Evolutionary conservation across 2,113 vertebrate genomes (phyloP).

Genomic region (Carassius gibelio): DNA sequence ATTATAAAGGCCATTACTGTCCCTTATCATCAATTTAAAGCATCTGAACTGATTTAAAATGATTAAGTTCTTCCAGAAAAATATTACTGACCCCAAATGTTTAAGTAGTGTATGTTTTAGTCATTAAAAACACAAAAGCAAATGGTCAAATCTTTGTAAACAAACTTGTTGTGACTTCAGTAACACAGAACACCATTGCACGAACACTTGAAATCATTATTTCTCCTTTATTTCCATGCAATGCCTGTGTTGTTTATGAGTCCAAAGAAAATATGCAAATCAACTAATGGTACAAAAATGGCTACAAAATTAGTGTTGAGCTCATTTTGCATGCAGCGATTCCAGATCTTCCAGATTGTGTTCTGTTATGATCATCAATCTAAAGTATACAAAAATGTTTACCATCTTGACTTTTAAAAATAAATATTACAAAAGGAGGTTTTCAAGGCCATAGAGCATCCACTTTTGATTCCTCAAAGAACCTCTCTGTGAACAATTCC

Average conservation of each 20-base stretch:
- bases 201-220: no score
- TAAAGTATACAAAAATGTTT: not conserved
- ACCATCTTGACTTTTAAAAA: not conserved
- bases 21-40: no score
- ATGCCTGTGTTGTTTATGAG: not conserved
- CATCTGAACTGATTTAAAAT: no score
- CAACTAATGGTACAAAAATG: not conserved
- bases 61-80: not conserved
- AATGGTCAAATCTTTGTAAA: no score
- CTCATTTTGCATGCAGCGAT: not conserved
- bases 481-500: not conserved
- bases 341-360: not conserved
- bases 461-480: not conserved
- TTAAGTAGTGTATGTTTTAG: no score
- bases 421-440: not conserved
- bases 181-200: not conserved
- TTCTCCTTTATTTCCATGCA: not conserved
- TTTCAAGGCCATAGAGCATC: not conserved
- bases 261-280: not conserved
- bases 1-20: no score
- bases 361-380: not conserved
- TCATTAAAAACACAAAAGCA: no score
- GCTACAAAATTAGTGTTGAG: not conserved
- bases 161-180: no score
- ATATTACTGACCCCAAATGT: no score